A percentile compares a stretch with the other conserved stretches of the same genome.
Evolutionary conservation across 2,113 vertebrate species (phyloP).

Genomic region (Steatornis caripensis): DNA sequence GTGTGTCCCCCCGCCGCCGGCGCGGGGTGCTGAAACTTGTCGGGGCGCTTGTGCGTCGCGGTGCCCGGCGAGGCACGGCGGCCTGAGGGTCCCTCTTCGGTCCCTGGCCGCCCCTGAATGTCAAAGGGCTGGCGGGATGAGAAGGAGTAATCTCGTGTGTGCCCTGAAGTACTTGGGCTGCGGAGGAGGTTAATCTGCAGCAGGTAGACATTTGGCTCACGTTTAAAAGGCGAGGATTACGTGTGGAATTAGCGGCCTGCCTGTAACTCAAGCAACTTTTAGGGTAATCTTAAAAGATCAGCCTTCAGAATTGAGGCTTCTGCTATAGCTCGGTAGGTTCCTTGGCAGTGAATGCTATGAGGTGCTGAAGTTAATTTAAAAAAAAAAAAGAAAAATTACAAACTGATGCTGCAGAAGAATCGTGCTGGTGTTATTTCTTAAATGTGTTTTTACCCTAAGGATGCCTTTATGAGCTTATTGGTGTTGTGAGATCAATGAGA

Average conservation of each 20-base stretch:
- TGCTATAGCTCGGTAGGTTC: background rate
- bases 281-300: background rate
- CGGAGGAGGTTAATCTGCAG: constrained; percentile 47
- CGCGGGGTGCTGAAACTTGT: background rate
- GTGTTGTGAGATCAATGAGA: background rate
- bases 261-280: background rate
- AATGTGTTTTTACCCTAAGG: background rate
- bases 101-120: background rate
- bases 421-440: background rate
- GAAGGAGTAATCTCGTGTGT: background rate
- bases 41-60: background rate
- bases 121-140: background rate
- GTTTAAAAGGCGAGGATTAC: background rate
- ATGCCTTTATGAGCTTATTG: background rate
- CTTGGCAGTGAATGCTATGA: background rate
- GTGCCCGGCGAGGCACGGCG: background rate
- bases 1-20: background rate
- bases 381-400: background rate
- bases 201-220: background rate
- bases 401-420: background rate
- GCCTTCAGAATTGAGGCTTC: background rate
- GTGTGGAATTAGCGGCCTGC: background rate
- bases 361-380: background rate
- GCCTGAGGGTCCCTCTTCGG: background rate
- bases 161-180: background rate